Evolutionary conservation across 2,888 invertebrate species (phyloP).

Genomic region (Eumacrocentrus americanus): DNA sequence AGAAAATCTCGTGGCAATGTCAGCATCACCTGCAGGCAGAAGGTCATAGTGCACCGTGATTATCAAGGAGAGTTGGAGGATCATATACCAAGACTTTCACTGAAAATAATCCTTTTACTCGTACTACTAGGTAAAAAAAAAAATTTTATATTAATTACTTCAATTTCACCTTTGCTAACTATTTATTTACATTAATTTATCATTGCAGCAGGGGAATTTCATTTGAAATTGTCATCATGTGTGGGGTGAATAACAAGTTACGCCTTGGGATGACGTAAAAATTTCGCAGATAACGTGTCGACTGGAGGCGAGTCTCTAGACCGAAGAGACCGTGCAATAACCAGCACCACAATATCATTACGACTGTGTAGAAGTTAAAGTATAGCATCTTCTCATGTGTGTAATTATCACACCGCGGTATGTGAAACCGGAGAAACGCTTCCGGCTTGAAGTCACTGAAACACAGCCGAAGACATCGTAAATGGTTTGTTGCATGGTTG

Average conservation of each 20-base stretch:
- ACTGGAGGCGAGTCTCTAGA: neutral
- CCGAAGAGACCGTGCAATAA: neutral
- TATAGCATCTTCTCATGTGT: constrained; percentile 48
- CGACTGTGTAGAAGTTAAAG: constrained; percentile 7
- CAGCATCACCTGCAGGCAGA: neutral
- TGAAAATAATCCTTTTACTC: neutral
- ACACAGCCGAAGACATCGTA: neutral
- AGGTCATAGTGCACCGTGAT: neutral
- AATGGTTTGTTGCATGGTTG: neutral
- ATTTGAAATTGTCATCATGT: neutral
- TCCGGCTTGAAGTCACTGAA: constrained; percentile 48
- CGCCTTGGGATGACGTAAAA: neutral
- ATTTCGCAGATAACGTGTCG: neutral
- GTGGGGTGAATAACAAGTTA: too few relatives aligned
- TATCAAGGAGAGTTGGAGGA: neutral
- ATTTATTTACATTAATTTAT: neutral
- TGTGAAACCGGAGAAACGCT: constrained; percentile 59
- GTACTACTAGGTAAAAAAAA: neutral
- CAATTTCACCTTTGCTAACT: too few relatives aligned
- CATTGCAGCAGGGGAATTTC: neutral
- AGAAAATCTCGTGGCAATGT: neutral
- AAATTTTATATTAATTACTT: too few relatives aligned
- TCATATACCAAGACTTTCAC: neutral
- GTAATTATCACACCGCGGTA: constrained; percentile 56
- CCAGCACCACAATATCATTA: neutral